Percentiles rank a stretch among this genome's conserved stretches.
Conservation (phyloP, 92 coral and sea anemone species). For the Ricordea florida region DNA sequence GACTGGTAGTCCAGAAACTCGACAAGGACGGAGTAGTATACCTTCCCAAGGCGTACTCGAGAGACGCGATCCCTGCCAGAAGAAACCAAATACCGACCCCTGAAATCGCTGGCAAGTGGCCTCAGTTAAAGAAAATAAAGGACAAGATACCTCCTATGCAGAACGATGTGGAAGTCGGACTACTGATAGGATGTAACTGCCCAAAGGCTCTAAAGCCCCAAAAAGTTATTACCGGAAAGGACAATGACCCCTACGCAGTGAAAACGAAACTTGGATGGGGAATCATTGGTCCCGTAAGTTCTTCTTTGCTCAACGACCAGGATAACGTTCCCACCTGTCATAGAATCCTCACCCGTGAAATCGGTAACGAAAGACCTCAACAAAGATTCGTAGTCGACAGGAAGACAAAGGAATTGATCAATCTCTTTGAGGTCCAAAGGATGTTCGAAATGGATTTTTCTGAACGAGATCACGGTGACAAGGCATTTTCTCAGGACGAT, state of each 20-base stretch:
- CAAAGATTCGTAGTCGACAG: background rate
- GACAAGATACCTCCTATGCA: slow-evolving; percentile 20
- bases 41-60: slow-evolving; percentile 66
- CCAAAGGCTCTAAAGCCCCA: slow-evolving; percentile 45
- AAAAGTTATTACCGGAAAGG: slow-evolving; percentile 53
- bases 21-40: slow-evolving; percentile 47
- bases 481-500: slow-evolving; percentile 51
- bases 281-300: slow-evolving; percentile 46
- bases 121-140: slow-evolving; percentile 33
- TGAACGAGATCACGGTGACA: slow-evolving; percentile 9
- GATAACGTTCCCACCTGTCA: background rate
- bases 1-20: slow-evolving; percentile 47
- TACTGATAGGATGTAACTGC: slow-evolving; percentile 64
- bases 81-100: slow-evolving; percentile 67
- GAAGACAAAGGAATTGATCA: slow-evolving; percentile 32
- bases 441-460: slow-evolving; percentile 60
- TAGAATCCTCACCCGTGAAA: background rate
- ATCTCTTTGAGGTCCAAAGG: slow-evolving; percentile 26
- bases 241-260: slow-evolving; percentile 53
- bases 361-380: background rate
- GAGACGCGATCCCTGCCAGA: slow-evolving; percentile 52
- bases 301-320: background rate
- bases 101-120: slow-evolving; percentile 42
- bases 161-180: slow-evolving; percentile 29
- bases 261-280: slow-evolving; percentile 57